Evolutionary conservation across 2,888 invertebrate genomes (phyloP), one percentile per base, ranked within the genome.

Genomic region (Notodonta ziczac): DNA sequence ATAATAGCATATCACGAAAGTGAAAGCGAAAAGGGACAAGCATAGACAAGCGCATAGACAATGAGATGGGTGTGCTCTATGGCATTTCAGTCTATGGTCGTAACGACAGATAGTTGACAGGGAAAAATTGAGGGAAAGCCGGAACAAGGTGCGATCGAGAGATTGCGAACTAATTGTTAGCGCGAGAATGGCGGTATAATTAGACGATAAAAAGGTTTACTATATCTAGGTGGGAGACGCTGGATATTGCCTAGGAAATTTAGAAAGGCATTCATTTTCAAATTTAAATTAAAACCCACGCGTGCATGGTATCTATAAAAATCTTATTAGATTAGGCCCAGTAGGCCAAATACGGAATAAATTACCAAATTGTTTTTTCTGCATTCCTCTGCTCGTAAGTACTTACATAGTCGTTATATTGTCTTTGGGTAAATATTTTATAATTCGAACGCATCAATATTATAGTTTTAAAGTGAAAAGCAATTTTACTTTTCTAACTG

Each of bases 11-110:
- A 75, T 76, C 72, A 76, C 71, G 66, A 68, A 72, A 76, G 78
- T 69, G 78, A 76, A 77, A 76, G 78, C 66, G 67, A 76, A 66
- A 59, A 69, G 68, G 60, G 67, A 73, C 70, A 75, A 69, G 65
- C 67, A 67, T 60, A 70, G 48, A 69, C 48, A 10, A 50, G 39
- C 62, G 61, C 67, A 73, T 72, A 76, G 77, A 84, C 82, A 83
- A 84, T 70, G 65, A 72, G 70, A 71, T 77, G 81, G 82, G 84
- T 73, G 83, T 80, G 80, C 79, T 78, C 76, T 76, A 75, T 81
- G 83, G 67, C 81, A 84, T 83, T 83, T 77, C 62, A 56, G 72
- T 72, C 63, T 77, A 77, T 77, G 73, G 67, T 77, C 65, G 70
- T 73, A 78, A 72, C 75, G 76, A 78, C 77, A 78, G 74, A 76